These are phyloP conservation scores for Camponotus vicinus DNA, from an alignment of 1,140 invertebrate species.

Conservation along the genomic window DNA sequence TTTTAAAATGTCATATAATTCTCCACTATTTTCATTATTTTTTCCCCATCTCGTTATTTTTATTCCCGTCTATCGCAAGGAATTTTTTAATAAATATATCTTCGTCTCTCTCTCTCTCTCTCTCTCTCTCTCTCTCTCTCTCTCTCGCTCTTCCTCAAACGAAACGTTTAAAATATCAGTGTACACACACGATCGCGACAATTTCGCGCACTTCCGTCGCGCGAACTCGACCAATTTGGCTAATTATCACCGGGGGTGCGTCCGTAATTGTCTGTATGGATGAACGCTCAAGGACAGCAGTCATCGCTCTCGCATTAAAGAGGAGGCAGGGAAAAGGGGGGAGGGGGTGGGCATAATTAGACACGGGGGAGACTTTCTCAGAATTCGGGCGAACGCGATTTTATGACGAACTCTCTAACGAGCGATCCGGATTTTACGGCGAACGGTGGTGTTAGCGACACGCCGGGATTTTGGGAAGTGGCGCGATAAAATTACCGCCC, in stretches of 20 bases:
- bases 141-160: too few relatives aligned
- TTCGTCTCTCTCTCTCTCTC: neutral
- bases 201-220: slow-evolving; percentile 35
- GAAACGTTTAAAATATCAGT: slow-evolving; percentile 31
- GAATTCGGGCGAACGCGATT: slow-evolving; percentile 43
- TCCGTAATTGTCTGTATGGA: slow-evolving; percentile 50
- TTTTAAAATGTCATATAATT: neutral
- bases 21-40: neutral
- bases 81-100: neutral
- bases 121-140: too few relatives aligned
- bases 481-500: slow-evolving; percentile 48
- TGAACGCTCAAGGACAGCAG: slow-evolving; percentile 49
- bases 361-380: slow-evolving; percentile 24
- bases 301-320: slow-evolving; percentile 13
- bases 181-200: neutral
- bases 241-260: slow-evolving; percentile 54
- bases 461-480: neutral
- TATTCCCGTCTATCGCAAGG: too few relatives aligned
- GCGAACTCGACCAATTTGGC: slow-evolving; percentile 3
- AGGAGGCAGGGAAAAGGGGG: too few relatives aligned
- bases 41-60: neutral
- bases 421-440: neutral
- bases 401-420: slow-evolving; percentile 44
- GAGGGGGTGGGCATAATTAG: slow-evolving; percentile 22
- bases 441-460: neutral